Conservation (phyloP, 2,113 vertebrate genomes). For the Otocyon megalotis region DNA sequence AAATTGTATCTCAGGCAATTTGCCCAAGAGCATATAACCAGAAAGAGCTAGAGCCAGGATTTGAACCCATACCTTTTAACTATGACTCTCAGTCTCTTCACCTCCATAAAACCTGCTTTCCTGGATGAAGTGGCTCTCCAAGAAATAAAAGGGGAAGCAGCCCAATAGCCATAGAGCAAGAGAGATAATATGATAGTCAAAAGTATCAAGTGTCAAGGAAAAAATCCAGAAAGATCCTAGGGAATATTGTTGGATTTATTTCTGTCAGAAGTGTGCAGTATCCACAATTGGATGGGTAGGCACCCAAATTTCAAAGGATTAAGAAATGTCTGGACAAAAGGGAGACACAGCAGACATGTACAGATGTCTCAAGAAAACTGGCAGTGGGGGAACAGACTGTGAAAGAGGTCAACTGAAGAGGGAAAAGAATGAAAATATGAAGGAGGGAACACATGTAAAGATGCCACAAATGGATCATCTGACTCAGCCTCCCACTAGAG, state of each 20-base stretch:
- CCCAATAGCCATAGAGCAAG: not conserved
- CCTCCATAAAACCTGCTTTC: not conserved
- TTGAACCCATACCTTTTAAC: not conserved
- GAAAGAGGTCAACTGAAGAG: not conserved
- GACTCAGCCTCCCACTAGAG: not conserved
- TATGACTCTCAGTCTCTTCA: not conserved
- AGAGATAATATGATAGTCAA: not conserved
- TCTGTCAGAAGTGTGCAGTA: not conserved
- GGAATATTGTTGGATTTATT: not conserved
- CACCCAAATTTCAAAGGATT: not conserved
- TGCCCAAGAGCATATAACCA: not conserved
- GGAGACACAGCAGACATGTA: not conserved
- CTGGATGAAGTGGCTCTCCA: not conserved
- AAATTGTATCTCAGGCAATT: not conserved
- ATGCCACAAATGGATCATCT: not conserved
- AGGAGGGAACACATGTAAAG: not conserved
- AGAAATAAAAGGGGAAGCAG: not conserved
- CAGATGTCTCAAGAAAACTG: not conserved
- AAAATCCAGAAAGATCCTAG: conserved; percentile 10
- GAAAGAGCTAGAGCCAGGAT: not conserved
- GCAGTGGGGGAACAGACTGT: not conserved
- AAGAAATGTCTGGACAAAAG: not conserved
- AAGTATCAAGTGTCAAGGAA: not conserved
- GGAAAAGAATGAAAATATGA: not conserved
- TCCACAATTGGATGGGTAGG: not conserved